These are phyloP conservation scores for Peromyscus californicus DNA, from an alignment of 2,113 vertebrate species.

Conservation along the genomic window DNA sequence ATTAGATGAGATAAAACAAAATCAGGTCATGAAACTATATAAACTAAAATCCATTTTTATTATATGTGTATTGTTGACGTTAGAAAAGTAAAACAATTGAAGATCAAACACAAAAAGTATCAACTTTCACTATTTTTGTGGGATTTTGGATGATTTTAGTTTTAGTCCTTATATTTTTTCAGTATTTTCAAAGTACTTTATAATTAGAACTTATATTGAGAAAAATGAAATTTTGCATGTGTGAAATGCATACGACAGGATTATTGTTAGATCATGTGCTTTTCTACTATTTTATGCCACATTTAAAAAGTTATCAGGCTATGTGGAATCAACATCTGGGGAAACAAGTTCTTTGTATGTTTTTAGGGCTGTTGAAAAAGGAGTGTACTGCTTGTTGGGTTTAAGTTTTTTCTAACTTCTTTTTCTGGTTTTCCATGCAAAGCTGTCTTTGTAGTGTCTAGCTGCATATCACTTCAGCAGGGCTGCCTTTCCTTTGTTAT, in stretches of 20 bases:
- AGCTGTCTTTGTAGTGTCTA: not conserved
- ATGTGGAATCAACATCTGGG: not conserved
- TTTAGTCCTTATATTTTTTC: not conserved
- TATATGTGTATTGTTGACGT: not conserved
- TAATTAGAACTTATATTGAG: not conserved
- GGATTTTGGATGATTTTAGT: not conserved
- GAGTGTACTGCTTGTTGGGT: not conserved
- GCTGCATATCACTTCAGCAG: not conserved
- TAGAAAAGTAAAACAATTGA: not conserved
- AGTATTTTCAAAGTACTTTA: slow-evolving; percentile 54
- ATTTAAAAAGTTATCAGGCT: not conserved
- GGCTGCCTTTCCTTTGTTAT: not conserved
- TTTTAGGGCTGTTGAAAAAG: not conserved
- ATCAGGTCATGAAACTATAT: not conserved
- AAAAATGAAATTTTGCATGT: not conserved
- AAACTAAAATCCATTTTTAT: not conserved
- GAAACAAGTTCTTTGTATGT: not conserved
- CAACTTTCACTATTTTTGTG: not conserved
- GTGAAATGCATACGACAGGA: not conserved
- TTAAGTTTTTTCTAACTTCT: not conserved
- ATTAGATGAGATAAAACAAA: not conserved
- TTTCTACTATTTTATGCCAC: slow-evolving; percentile 27
- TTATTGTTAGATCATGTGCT: not conserved
- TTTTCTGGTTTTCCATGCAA: not conserved
- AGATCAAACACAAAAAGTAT: slow-evolving; percentile 7